phyloP scores from a whole-genome alignment of 2,113 vertebrate species.

The Thunnus maccoyii region DNA sequence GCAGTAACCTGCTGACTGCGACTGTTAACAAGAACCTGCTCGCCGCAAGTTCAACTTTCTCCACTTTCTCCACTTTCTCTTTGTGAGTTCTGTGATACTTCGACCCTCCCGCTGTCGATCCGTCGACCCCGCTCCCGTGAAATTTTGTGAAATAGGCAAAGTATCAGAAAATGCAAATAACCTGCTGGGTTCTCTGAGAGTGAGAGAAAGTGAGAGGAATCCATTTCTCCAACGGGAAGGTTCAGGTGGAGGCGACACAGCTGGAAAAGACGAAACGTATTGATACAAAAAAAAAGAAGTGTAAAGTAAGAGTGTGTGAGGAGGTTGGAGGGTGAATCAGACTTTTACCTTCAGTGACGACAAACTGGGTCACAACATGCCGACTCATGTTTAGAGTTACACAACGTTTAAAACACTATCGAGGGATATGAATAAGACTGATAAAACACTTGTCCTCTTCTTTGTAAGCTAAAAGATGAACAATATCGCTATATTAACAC shows the following conservation, averaged over 20 bases:
- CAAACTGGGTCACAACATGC: neutral
- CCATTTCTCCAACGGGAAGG: constrained; percentile 11
- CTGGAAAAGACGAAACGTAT: neutral
- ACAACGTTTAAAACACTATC: too few species aligned
- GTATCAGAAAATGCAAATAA: constrained; percentile 38
- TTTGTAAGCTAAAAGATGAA: too few species aligned
- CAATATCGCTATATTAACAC: too few species aligned
- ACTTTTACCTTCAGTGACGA: too few species aligned
- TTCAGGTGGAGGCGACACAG: constrained; percentile 23
- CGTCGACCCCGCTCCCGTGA: constrained; percentile 8
- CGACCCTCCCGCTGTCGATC: constrained; percentile 10
- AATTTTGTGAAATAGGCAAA: constrained; percentile 22
- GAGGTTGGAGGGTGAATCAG: neutral
- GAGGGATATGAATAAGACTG: too few species aligned
- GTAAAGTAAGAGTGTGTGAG: neutral
- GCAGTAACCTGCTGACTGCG: constrained; percentile 21
- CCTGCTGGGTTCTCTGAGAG: neutral
- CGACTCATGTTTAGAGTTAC: neutral
- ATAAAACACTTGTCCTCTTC: too few species aligned
- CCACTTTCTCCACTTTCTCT: too few species aligned
- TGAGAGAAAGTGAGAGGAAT: constrained; percentile 17
- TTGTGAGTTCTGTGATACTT: constrained; percentile 1
- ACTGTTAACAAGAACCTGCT: constrained; percentile 16
- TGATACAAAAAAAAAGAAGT: neutral
- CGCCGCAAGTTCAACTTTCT: neutral